These are phyloP conservation scores for Eudemis profundana DNA, from an alignment of 2,888 invertebrate species.

Conservation along the genomic window DNA sequence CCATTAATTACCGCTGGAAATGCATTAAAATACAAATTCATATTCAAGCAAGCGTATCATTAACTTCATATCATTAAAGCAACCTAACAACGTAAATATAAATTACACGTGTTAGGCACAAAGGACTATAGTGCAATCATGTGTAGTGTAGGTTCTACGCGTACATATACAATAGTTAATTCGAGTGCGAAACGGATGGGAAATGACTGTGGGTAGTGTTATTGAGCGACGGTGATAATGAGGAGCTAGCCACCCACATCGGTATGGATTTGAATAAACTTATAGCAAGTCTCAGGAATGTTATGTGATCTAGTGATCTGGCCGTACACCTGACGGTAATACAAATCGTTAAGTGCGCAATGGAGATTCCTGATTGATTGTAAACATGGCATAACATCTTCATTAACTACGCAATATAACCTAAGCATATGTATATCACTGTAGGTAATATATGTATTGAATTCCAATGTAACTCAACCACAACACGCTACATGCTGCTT, in stretches of 20 bases:
- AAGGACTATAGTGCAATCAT: slow-evolving; percentile 6
- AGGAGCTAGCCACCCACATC: slow-evolving; percentile 62
- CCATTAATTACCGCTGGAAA: not conserved
- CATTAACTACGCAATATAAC: too few relatives aligned
- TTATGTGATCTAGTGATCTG: slow-evolving; percentile 26
- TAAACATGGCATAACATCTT: not conserved
- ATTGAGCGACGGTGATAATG: slow-evolving; percentile 67
- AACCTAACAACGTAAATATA: slow-evolving; percentile 14
- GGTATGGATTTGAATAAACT: slow-evolving; percentile 61
- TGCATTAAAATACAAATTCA: slow-evolving; percentile 7
- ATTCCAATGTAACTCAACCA: too few relatives aligned
- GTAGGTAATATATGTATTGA: too few relatives aligned
- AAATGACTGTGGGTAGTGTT: slow-evolving; percentile 57
- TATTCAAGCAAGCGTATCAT: slow-evolving; percentile 8
- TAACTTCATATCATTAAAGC: not conserved
- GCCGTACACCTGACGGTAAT: slow-evolving; percentile 12
- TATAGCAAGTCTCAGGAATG: slow-evolving; percentile 56
- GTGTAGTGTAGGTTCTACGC: not conserved
- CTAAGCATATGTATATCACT: too few relatives aligned
- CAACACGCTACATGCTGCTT: too few relatives aligned
- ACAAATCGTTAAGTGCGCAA: not conserved
- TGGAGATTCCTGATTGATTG: not conserved
- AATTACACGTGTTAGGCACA: slow-evolving; percentile 3
- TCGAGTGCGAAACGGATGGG: slow-evolving; percentile 38
- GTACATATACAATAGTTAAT: slow-evolving; percentile 12